These are phyloP conservation scores for Oreochromis grahami DNA, from an alignment of 2,797 vertebrate species.

Conservation along the genomic window DNA sequence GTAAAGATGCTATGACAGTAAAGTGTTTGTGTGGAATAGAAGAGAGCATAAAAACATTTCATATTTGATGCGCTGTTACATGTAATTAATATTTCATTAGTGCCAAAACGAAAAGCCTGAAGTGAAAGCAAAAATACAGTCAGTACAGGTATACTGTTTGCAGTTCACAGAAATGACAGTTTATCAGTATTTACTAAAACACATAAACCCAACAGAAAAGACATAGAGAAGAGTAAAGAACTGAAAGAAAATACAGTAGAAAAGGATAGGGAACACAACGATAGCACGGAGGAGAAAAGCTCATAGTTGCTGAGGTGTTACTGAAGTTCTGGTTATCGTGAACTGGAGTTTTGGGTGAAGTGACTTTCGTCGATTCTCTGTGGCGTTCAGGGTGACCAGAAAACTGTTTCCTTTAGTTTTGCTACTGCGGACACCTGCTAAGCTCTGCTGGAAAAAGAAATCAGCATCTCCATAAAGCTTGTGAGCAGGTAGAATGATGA, in stretches of 20 bases:
- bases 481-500: background rate
- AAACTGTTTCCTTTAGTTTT: background rate
- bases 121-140: background rate
- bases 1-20: background rate
- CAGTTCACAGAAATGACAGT: background rate
- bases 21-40: background rate
- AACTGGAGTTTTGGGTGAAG: background rate
- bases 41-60: background rate
- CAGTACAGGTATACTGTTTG: fast-evolving
- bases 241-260: background rate
- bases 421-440: background rate
- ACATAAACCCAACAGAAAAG: background rate
- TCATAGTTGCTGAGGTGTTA: background rate
- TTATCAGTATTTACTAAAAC: background rate
- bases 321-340: background rate
- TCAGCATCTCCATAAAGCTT: background rate
- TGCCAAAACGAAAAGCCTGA: background rate
- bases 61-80: background rate
- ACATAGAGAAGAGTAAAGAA: background rate
- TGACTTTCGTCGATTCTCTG: background rate
- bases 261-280: background rate
- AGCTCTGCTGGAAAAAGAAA: background rate
- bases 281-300: fast-evolving
- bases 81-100: background rate
- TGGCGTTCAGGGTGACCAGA: background rate